These are phyloP conservation scores for Chaunax sp. DNA, from an alignment of 2,797 vertebrate genomes.

Conservation along the genomic window DNA sequence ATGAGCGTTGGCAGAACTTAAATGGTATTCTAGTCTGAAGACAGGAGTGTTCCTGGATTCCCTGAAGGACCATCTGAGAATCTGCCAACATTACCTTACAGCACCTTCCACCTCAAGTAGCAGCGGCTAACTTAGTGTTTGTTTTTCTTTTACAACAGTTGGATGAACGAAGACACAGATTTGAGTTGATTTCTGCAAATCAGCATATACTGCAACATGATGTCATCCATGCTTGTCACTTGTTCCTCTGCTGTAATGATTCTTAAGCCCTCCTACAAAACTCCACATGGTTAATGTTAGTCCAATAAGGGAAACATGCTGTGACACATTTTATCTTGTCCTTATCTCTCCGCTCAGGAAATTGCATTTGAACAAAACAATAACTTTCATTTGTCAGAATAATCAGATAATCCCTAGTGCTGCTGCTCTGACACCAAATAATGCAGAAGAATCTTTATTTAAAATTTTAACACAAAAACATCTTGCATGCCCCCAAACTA, in stretches of 20 bases:
- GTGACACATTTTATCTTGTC: neutral
- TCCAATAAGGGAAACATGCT: neutral
- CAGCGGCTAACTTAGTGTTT: no score
- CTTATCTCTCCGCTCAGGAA: neutral
- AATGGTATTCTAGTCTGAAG: conserved; percentile 63
- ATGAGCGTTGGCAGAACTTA: conserved; percentile 47
- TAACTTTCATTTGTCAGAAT: no score
- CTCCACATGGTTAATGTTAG: neutral
- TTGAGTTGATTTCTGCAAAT: no score
- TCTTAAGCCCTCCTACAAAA: neutral
- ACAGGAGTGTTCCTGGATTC: conserved; percentile 45
- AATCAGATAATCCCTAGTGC: no score
- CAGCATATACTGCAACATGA: no score
- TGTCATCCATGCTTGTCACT: neutral
- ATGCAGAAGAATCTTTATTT: conserved; percentile 16
- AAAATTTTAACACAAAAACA: conserved; percentile 18
- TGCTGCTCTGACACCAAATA: conserved; percentile 16
- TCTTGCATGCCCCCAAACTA: neutral
- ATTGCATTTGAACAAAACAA: no score
- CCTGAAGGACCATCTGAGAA: conserved; percentile 56
- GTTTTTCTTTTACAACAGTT: no score
- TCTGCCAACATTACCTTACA: conserved; percentile 41
- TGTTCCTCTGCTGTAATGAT: neutral
- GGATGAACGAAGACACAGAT: no score
- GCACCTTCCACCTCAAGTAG: no score